A percentile compares a stretch with the other conserved stretches of the same genome.
These are phyloP conservation scores for Oreotrochilus melanogaster DNA, from an alignment of 2,113 vertebrate genomes.

Conservation along the genomic window DNA sequence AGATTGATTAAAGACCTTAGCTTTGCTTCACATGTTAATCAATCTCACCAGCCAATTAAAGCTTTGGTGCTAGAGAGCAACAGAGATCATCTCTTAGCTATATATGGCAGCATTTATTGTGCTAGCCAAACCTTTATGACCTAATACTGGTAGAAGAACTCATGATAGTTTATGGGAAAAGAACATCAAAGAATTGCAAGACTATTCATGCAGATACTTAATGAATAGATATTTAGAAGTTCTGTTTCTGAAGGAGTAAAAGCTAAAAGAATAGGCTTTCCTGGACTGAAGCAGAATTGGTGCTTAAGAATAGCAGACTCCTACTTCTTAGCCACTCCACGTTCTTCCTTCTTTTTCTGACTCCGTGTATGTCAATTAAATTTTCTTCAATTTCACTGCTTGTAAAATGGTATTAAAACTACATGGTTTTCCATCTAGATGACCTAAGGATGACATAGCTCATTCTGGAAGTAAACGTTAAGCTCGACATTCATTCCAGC, in stretches of 20 bases:
- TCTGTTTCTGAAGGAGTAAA: constrained; percentile 15
- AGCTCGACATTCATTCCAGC: background rate
- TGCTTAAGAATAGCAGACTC: background rate
- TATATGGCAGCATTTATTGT: constrained; percentile 33
- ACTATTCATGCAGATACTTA: constrained; percentile 19
- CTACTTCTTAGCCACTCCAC: background rate
- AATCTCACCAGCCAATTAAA: constrained; percentile 70
- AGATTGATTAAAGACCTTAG: constrained; percentile 70
- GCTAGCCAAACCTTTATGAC: constrained; percentile 39
- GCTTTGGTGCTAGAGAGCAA: constrained; percentile 32
- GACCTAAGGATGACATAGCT: constrained; percentile 43
- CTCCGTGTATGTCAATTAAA: background rate
- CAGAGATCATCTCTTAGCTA: constrained; percentile 38
- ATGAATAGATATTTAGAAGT: constrained; percentile 28
- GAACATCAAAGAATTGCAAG: constrained; percentile 23
- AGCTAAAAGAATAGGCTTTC: constrained; percentile 5
- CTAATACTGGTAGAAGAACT: constrained; percentile 12
- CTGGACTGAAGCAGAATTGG: background rate
- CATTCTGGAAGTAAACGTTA: constrained; percentile 30
- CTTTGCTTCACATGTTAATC: constrained; percentile 67
- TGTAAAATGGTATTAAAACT: constrained; percentile 30
- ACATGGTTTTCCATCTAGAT: constrained; percentile 10
- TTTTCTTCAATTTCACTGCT: constrained; percentile 23
- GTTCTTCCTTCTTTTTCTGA: constrained; percentile 22
- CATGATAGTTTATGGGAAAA: constrained; percentile 34